phyloP scores from a whole-genome alignment of 1,140 invertebrate genomes.

The Leptonema lineaticorne region DNA sequence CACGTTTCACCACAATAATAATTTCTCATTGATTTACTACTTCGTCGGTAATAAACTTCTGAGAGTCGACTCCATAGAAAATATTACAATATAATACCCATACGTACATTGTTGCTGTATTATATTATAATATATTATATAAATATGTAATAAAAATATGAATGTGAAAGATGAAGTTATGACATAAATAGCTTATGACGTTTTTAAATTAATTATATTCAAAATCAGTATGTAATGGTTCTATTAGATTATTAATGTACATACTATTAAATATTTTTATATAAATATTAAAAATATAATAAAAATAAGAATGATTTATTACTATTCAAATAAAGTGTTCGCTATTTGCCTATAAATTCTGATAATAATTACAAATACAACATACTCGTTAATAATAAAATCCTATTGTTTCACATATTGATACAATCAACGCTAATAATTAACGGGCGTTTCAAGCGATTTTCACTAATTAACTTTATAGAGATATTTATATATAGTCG shows the following conservation, averaged over 20 bases:
- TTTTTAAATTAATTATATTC: too few species aligned
- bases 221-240: too few species aligned
- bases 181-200: not conserved
- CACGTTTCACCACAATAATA: conserved; percentile 16
- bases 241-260: too few species aligned
- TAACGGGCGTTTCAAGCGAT: conserved; percentile 1
- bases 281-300: too few species aligned
- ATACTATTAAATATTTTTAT: too few species aligned
- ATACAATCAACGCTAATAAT: too few species aligned
- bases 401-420: too few species aligned
- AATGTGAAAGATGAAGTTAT: not conserved
- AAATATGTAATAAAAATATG: not conserved
- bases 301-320: too few species aligned
- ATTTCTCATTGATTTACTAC: conserved; percentile 15
- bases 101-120: not conserved
- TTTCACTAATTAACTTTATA: conserved; percentile 8
- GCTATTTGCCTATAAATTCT: too few species aligned
- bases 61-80: not conserved
- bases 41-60: conserved; percentile 5
- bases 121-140: not conserved
- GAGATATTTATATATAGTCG: not conserved
- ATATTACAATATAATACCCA: not conserved
- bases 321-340: too few species aligned
- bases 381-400: too few species aligned
- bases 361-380: too few species aligned